Evolutionary conservation across 2,888 invertebrate genomes (phyloP), one percentile per base, ranked within the genome.

Genomic region (Sinopyrophorus schimmeli): DNA sequence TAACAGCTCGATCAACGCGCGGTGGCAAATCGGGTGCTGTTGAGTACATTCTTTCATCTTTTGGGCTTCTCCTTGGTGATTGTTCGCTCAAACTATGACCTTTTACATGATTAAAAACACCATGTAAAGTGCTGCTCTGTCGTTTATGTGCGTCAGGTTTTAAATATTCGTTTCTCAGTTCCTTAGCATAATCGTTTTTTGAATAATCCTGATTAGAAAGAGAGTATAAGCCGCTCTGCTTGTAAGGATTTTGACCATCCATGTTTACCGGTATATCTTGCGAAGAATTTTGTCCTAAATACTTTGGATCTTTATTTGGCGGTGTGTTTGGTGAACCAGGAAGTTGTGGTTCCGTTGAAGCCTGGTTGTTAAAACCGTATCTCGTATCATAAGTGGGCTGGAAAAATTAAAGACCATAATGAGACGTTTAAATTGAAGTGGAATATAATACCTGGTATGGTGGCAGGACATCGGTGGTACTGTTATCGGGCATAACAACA

Each of bases 401-500:
- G 9, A 14, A 24, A 14, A 24, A 14, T 16, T 35, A 4, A 18
- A 47, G 12, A 41, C 39, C n/a, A 9, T 5, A 5, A 12, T 10
- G 1, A 4, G 11, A 21, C 12, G 20, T 17, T 3, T 34, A 11
- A 10, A 14, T 42, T 16, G 12, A 9, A 34, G 9, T 7, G 3
- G 5, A 9, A 18, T 30, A 14, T 28, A 21, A 9, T 80, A 86
- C 86, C 78, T 90, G 87, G 72, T 94, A 93, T 58, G 92, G 92
- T 49, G 93, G 93, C 54, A 94, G 89, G 24, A 86, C 79, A 59
- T 82, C 84, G 34, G 83, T 80, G 60, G 82, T 77, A 68, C 78
- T 79, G 70, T 91, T 91, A 68, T 93, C 92, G 69, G 91, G 91
- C 59, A 94, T 93, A 56, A 93, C 93, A 66, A 96, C 90, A 69